A percentile compares a stretch with the other conserved stretches of the same genome.
Conservation (phyloP, 2,888 invertebrate species). For the Cephus pygmeus region DNA sequence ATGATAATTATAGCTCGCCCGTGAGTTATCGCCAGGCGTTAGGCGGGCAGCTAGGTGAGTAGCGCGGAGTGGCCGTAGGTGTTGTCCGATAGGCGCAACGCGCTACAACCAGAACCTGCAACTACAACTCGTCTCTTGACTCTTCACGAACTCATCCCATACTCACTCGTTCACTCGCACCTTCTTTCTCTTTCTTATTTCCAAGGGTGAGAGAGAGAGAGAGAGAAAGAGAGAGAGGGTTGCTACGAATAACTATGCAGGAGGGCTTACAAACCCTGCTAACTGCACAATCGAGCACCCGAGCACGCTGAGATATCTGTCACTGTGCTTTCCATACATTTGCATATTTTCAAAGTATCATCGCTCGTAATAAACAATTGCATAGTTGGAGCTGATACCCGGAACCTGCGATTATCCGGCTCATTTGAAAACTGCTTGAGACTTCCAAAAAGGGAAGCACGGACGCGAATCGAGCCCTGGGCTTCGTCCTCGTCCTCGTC, state of each 20-base stretch:
- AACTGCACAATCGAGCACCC: too few relatives aligned
- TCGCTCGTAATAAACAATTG: too few relatives aligned
- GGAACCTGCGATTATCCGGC: not conserved
- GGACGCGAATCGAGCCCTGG: not conserved
- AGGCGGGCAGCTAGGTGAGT: conserved; percentile 16
- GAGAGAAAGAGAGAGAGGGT: too few relatives aligned
- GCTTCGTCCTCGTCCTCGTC: too few relatives aligned
- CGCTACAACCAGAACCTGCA: too few relatives aligned
- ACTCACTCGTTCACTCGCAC: not conserved
- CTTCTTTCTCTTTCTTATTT: not conserved
- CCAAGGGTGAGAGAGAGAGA: too few relatives aligned
- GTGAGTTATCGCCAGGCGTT: conserved; percentile 51
- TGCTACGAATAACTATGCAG: too few relatives aligned
- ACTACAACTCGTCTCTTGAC: not conserved
- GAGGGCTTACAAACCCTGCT: too few relatives aligned
- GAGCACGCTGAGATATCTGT: conserved; percentile 27
- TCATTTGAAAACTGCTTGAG: not conserved
- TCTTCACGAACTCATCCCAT: not conserved
- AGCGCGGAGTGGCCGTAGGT: too few relatives aligned
- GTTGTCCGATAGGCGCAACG: too few relatives aligned
- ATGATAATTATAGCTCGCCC: conserved; percentile 57
- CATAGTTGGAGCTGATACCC: too few relatives aligned
- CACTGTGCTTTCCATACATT: conserved; percentile 45
- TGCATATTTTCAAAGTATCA: conserved; percentile 37
- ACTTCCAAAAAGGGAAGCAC: not conserved